Evolutionary conservation across 92 coral and sea anemone genomes (phyloP), one percentile per base, ranked within the genome.

Genomic region (Epizoanthus scotinus): DNA sequence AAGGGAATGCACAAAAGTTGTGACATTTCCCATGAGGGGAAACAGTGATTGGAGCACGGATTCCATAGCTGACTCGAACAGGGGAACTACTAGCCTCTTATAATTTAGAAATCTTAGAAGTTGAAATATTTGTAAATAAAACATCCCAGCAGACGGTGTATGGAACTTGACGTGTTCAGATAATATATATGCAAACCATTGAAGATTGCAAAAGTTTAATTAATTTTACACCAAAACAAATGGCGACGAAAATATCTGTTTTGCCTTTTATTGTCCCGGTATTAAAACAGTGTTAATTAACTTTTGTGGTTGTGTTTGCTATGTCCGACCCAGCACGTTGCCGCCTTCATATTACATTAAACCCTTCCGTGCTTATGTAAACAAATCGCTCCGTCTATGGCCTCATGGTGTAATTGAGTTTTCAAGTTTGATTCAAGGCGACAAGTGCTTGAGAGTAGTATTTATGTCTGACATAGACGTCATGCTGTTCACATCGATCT

Each of bases 261-360:
- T 75, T 58, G 54, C 40, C 50, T 21, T 74, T 70, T 58, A 58
- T 58, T 36, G 52, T 12, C 52, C 34, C 19, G 68, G 18, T 58
- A 75, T 75, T 75, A 75, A 75, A 73, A 74, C 42, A 75, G 81
- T 75, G 81, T 75, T 75, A 75, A 75, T 75, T 75, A 75, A 75
- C 81, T 75, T 75, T 75, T 75, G 68, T 75, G 81, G 81, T 60
- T 75, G 68, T 75, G 68, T 75, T 75, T 75, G 59, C 81, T 75
- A 22, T 75, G 14, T 40, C 59, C 10, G 6, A 9, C 81, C 12
- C 81, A 75, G 81, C 81, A 58, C 56, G 81, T 22, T 21, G 18
- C 61, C 54, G 18, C 68, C 68, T 75, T 40, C 38, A 75, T 58
- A 75, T 75, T 75, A 68, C 68, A 58, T 60, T 60, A 75, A 75